phyloP scores from a whole-genome alignment of 1,140 invertebrate species.

The Cherax quadricarinatus region DNA sequence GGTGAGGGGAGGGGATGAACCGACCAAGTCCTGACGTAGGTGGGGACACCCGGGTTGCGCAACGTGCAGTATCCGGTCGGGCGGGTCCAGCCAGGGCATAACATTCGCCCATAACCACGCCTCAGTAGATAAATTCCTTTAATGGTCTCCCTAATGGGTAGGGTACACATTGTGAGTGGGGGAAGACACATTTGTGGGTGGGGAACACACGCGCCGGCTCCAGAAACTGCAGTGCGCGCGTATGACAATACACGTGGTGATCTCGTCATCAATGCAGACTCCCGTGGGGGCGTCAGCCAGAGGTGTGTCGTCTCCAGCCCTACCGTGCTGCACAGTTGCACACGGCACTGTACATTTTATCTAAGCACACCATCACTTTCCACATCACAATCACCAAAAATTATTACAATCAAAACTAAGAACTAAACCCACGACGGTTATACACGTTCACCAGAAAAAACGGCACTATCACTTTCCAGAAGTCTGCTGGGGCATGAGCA shows the following conservation, averaged over 20 bases:
- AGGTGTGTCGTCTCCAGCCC: neutral
- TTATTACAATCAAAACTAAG: too few species aligned
- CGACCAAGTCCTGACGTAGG: slow-evolving; percentile 21
- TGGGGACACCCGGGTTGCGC: slow-evolving; percentile 35
- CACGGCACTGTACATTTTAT: neutral
- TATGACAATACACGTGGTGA: slow-evolving; percentile 22
- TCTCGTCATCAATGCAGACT: neutral
- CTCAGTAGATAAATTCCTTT: neutral
- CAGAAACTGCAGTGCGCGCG: neutral
- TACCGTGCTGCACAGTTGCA: neutral
- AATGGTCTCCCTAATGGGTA: neutral
- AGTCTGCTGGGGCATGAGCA: slow-evolving; percentile 31
- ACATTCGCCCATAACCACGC: slow-evolving; percentile 25
- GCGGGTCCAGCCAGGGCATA: slow-evolving; percentile 26
- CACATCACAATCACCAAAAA: too few species aligned
- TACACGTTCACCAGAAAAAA: neutral
- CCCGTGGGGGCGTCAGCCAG: neutral
- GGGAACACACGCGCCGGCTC: slow-evolving; percentile 18
- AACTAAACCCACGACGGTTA: too few species aligned
- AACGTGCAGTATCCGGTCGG: slow-evolving; percentile 27
- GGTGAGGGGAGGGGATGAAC: neutral
- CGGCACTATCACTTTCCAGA: slow-evolving; percentile 38
- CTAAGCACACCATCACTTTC: too few species aligned
- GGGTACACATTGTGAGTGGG: neutral
- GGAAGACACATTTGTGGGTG: neutral